phyloP scores from a whole-genome alignment of 1,140 invertebrate genomes.

The Drosophila setifemur region DNA sequence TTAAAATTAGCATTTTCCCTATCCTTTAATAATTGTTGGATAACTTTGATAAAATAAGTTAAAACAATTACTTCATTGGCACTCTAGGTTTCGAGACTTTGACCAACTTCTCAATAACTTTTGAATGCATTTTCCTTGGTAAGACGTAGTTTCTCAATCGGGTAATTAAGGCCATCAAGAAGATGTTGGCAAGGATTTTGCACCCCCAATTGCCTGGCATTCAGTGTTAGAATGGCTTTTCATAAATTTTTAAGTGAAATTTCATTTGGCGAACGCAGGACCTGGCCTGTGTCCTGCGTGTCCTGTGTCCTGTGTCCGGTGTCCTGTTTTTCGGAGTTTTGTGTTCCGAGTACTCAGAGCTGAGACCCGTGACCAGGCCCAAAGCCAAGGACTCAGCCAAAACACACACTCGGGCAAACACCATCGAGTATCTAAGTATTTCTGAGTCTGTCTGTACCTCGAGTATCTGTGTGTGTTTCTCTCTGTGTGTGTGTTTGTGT shows the following conservation, averaged over 20 bases:
- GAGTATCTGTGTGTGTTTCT: neutral
- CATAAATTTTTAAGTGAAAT: constrained; percentile 71
- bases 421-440: neutral
- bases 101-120: neutral
- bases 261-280: constrained; percentile 63
- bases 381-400: constrained; percentile 28
- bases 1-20: too few relatives aligned
- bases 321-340: constrained; percentile 1
- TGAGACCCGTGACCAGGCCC: constrained; percentile 42
- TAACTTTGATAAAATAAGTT: too few relatives aligned
- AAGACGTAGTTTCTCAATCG: neutral
- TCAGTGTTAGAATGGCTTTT: constrained; percentile 53
- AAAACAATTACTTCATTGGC: too few relatives aligned
- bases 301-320: too few relatives aligned
- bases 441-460: too few relatives aligned
- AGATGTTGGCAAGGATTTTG: too few relatives aligned
- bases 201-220: constrained; percentile 52
- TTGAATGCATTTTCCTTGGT: neutral
- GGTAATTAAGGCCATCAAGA: constrained; percentile 9
- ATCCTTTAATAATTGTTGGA: too few relatives aligned
- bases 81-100: too few relatives aligned
- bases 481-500: constrained; percentile 27
- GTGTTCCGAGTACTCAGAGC: constrained; percentile 8
- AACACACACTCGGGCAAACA: constrained; percentile 22
- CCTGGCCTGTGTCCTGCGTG: too few relatives aligned